Conservation (phyloP, 2,113 vertebrate genomes). For the Cololabis saira region DNA sequence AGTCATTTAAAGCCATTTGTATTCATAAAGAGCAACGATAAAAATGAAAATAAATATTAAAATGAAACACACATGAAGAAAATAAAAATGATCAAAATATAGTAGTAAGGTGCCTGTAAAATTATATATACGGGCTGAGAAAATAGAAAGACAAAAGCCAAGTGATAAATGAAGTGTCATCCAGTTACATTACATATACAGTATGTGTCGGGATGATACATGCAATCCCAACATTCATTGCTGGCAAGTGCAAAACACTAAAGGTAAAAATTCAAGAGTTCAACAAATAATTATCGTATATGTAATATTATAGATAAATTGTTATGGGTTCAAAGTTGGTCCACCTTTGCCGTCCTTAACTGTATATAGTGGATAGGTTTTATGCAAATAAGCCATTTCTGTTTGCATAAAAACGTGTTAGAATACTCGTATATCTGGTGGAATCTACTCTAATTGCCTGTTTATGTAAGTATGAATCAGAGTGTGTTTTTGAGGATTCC, state of each 20-base stretch:
- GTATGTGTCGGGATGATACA: neutral
- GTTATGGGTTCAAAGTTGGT: neutral
- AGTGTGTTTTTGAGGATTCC: slow-evolving; percentile 14
- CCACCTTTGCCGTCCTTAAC: neutral
- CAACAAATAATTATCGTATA: neutral
- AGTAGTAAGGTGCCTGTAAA: neutral
- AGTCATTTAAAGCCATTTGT: neutral
- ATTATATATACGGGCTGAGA: no score
- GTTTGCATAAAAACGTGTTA: neutral
- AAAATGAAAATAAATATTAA: neutral
- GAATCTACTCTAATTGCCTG: neutral
- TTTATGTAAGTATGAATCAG: slow-evolving; percentile 10
- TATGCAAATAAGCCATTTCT: neutral
- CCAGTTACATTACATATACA: neutral
- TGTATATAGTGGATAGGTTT: neutral
- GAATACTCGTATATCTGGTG: neutral
- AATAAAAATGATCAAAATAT: neutral
- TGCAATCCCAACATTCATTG: neutral
- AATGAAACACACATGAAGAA: neutral
- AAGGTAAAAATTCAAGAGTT: neutral
- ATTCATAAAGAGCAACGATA: neutral
- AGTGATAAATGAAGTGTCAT: neutral
- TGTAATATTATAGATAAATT: neutral
- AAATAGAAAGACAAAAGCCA: neutral
- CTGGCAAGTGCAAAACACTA: neutral